Base-by-base conservation (phyloP, 2,113 vertebrate species). In the Embiotoca jacksoni region DNA sequence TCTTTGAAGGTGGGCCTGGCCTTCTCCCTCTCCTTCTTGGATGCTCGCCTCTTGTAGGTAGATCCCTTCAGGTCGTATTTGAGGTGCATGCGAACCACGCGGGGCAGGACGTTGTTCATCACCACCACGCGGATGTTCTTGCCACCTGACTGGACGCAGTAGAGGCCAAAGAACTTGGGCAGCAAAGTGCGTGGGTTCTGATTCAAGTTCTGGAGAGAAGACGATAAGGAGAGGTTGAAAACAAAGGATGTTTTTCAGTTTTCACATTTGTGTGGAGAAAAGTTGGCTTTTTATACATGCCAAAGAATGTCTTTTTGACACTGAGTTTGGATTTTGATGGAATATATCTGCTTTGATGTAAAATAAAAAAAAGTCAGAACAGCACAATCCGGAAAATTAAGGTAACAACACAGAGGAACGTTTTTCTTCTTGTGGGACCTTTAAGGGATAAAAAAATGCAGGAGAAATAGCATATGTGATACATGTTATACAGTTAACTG, bases 101-200 rank as follows among this genome's bases (percentile, higher is more conserved):
- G 95, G 0, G 98, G 98, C 76, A 99, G 91, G 54, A 99, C 94
- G 32, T 99, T 99, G 95, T 99, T 99, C 98, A 99, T 99, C 57
- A 99, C 98, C 1, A 97, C 97, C 83, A 99, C 94, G 0, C 98
- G 97, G 90, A 99, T 99, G 93, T 99, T 99, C 92, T 99, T 99
- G 59, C 98, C 98, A 0, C 98, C 98, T 0, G 98, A 99, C 70
- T 99, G 98, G 86, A 99, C 96, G 0, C 98, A 99, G 91, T 99
- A 99, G 53, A 99, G 96, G 81, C 98, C 98, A 0, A 98, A 99
- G 63, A 99, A 99, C 92, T 99, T 99, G 67, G 98, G 98, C 88
- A 99, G 95, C 88, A 99, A 92, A 0, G 98, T 99, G 81, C 98
- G 95, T 0, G 97, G 98, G 89, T 99, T 99, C 94, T 99, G 98